Percentiles rank a stretch among this genome's conserved stretches.
Conservation (phyloP, 2,888 invertebrate species). For the Entomobrya proxima region DNA sequence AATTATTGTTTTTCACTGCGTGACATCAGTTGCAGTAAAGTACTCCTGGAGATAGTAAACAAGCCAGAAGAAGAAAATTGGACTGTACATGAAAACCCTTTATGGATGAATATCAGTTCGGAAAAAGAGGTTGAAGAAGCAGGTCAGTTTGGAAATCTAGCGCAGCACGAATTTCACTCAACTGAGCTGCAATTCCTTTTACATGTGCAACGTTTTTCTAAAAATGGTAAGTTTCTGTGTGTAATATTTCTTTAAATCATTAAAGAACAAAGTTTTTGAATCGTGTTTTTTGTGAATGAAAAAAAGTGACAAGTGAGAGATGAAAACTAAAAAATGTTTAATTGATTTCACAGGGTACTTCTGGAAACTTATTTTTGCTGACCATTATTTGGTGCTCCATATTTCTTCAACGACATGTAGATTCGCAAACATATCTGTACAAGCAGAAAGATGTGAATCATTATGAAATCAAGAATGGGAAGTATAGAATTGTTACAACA, state of each 20-base stretch:
- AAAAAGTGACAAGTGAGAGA: too few species aligned
- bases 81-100: background rate
- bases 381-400: conserved; percentile 38
- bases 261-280: background rate
- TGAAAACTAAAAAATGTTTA: background rate
- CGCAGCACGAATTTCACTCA: background rate
- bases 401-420: background rate
- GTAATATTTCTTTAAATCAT: background rate
- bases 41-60: background rate
- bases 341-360: conserved; percentile 5
- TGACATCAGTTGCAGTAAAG: too few species aligned
- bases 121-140: conserved; percentile 24
- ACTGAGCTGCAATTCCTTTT: background rate
- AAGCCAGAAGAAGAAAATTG: background rate
- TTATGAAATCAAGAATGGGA: conserved; percentile 57
- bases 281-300: background rate
- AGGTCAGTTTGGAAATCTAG: conserved; percentile 2
- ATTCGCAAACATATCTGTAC: conserved; percentile 37
- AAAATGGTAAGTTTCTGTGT: conserved; percentile 32
- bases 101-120: background rate
- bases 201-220: background rate
- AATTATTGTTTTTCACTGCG: too few species aligned
- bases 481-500: conserved; percentile 1
- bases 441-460: conserved; percentile 23
- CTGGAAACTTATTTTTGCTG: background rate